Base-by-base conservation (phyloP, 2,113 vertebrate genomes). In the Hydrochoerus hydrochaeris region DNA sequence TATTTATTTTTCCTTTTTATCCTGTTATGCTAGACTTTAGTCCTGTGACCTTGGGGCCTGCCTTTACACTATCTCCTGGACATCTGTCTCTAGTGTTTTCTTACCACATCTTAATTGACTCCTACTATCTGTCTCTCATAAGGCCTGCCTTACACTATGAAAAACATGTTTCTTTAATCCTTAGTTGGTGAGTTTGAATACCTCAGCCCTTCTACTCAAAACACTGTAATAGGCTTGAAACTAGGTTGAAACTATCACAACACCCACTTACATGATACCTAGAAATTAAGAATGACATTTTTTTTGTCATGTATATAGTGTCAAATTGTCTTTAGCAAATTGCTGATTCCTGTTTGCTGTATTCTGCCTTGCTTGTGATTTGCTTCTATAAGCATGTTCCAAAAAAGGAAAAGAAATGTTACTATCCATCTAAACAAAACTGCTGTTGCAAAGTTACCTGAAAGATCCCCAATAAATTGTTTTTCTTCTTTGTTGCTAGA, bases 401-500 rank as follows among this genome's bases (percentile, higher is more conserved):
- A 94, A 94, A 90, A 83, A 77, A 90, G 52, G 17, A 92, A 86
- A 92, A 73, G 63, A 85, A 65, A 67, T 86, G 20, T 92, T 86
- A 75, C 75, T 87, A 90, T 49, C 65, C 82, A 85, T 62, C 57
- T 93, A 94, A 94, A 38, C 41, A 90, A 94, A 90, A 71, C 3
- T 52, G 12, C 75, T 88, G 54, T 41, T 93, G 57, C 20, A n/a
- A 84, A 82, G 32, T 44, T 78, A 73, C 65, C 38, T 84, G 54
- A 80, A 92, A 81, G 46, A 38, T 83, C 80, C n/a, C 30, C 60
- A 81, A 77, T 87, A 75, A 75, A 93, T 71, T 85, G 22, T 26
- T 65, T 85, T 93, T 75, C 73, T 91, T 6, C 83, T 91, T 94
- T 20, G 20, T 9, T 94, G 1, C 85, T 92, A 85, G 14, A 83